Evolutionary conservation across 2,113 vertebrate species (phyloP).

Genomic region (Chascanopsetta lugubris): DNA sequence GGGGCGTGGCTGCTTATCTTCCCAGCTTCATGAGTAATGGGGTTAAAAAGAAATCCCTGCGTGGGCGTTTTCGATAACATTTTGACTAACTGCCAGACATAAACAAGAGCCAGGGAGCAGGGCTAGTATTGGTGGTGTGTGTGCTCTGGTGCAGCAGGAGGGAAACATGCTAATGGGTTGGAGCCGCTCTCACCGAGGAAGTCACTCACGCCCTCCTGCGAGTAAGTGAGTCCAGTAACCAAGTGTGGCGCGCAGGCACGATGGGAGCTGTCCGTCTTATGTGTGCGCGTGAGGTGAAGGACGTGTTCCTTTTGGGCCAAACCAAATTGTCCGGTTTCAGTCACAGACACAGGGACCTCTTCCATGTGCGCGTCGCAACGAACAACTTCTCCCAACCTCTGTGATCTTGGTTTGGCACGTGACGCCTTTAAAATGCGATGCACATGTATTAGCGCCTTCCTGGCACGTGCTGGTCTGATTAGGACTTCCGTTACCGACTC

Average conservation of each 20-base stretch:
- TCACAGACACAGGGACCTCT: too few relatives aligned
- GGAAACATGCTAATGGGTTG: constrained; percentile 5
- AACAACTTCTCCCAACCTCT: constrained; percentile 19
- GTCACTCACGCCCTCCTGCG: too few relatives aligned
- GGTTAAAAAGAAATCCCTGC: too few relatives aligned
- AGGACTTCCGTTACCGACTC: constrained; percentile 28
- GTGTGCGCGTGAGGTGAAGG: background rate
- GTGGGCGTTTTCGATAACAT: too few relatives aligned
- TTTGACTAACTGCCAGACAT: too few relatives aligned
- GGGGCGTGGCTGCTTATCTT: too few relatives aligned
- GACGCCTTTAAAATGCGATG: constrained; percentile 29
- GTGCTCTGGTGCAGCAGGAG: constrained; percentile 8
- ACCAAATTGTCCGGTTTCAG: too few relatives aligned
- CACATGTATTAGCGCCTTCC: constrained; percentile 41
- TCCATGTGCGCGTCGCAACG: too few relatives aligned
- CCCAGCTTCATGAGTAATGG: too few relatives aligned
- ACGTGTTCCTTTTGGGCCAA: background rate
- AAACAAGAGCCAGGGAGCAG: constrained; percentile 25
- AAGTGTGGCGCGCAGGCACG: background rate
- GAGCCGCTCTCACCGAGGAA: background rate
- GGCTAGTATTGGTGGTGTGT: constrained; percentile 1
- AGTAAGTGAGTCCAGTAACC: background rate
- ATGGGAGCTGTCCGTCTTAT: background rate
- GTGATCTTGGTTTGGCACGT: constrained; percentile 45
- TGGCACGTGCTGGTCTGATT: constrained; percentile 43